Percentiles rank a stretch among this genome's conserved stretches.
phyloP scores from a whole-genome alignment of 1,140 invertebrate genomes.

The Euborellia annulipes region DNA sequence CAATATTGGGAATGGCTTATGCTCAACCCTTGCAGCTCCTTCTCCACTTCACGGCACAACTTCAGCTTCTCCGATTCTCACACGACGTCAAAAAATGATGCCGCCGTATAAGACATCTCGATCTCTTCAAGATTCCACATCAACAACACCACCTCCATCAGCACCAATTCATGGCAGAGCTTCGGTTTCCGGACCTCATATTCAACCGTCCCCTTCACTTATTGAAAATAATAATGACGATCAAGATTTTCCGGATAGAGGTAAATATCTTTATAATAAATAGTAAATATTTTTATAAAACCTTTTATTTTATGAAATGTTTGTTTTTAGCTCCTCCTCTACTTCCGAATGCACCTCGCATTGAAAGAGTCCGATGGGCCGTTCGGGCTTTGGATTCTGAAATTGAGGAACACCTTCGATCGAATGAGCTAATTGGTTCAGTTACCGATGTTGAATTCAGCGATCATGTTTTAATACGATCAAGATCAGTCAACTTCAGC shows the following conservation, averaged over 20 bases:
- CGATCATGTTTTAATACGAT: conserved; percentile 41
- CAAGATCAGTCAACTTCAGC: conserved; percentile 60
- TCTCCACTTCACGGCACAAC: not conserved
- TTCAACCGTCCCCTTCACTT: too few species aligned
- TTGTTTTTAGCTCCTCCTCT: too few species aligned
- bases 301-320: too few species aligned
- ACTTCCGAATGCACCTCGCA: conserved; percentile 7
- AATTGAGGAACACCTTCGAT: conserved; percentile 42
- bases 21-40: not conserved
- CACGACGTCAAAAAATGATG: not conserved
- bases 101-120: conserved; percentile 6
- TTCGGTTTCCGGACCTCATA: too few species aligned
- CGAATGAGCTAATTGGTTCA: conserved; percentile 52
- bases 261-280: too few species aligned
- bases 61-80: conserved; percentile 20
- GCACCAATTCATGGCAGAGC: too few species aligned
- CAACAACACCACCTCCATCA: not conserved
- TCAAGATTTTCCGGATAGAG: too few species aligned
- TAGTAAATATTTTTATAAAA: too few species aligned
- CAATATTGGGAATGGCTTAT: too few species aligned
- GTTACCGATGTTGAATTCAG: conserved; percentile 34
- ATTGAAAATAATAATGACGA: too few species aligned
- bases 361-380: conserved; percentile 31
- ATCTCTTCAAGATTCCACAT: conserved; percentile 7
- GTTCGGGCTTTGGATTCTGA: conserved; percentile 44